Conservation (phyloP, 2,797 vertebrate species). For the Sparidentex hasta region DNA sequence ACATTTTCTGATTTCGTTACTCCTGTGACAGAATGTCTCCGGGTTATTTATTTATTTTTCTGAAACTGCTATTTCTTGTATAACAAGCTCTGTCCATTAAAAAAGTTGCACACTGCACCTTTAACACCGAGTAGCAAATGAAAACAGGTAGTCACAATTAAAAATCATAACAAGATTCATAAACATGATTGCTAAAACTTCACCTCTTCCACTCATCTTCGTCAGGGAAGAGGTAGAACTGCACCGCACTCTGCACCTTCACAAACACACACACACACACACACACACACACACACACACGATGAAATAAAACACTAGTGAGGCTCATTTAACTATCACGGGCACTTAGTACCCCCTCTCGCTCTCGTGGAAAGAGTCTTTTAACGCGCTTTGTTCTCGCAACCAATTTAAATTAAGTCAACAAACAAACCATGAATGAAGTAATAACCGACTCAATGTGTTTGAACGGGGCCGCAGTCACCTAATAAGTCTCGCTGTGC, state of each 20-base stretch:
- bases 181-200: neutral
- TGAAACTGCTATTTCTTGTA: no score
- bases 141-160: neutral
- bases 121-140: no score
- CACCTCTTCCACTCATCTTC: neutral
- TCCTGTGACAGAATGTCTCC: no score
- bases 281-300: neutral
- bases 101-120: no score
- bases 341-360: no score
- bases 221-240: neutral
- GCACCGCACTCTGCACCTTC: neutral
- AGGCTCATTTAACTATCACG: neutral
- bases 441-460: neutral
- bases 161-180: neutral
- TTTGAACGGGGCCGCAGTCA: neutral
- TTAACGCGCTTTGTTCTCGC: neutral
- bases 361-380: neutral
- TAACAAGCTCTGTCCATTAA: no score
- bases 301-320: neutral
- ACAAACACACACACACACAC: neutral
- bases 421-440: constrained; percentile 2
- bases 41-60: no score
- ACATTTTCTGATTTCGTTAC: no score
- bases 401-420: neutral
- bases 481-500: constrained; percentile 1